Evolutionary conservation across 37 sponge, comb jelly and placozoan species (phyloP).

Genomic region (Cliona cf. orientalis): DNA sequence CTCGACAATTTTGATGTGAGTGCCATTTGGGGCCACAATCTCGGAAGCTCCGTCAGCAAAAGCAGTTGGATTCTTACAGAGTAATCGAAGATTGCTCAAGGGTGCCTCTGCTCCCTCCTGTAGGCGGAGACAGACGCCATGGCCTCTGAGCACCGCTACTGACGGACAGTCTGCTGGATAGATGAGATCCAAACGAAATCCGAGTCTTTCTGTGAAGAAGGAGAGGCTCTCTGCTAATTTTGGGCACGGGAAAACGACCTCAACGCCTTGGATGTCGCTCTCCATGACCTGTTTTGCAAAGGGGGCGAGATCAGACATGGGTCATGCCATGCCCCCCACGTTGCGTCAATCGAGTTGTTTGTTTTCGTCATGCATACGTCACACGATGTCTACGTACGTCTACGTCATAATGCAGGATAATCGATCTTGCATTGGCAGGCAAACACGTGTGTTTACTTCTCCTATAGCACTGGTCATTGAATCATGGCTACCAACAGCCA

Average conservation of each 20-base stretch:
- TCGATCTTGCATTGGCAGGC: too few relatives aligned
- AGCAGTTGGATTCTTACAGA: background rate
- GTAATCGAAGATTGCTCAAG: background rate
- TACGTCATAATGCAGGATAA: too few relatives aligned
- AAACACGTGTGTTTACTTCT: too few relatives aligned
- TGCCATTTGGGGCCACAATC: background rate
- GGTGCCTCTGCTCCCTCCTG: background rate
- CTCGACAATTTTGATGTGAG: background rate
- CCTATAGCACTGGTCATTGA: too few relatives aligned
- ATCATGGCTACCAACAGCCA: too few relatives aligned
- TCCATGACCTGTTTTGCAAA: too few relatives aligned
- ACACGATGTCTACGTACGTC: too few relatives aligned
- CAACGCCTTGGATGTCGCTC: too few relatives aligned
- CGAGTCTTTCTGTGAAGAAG: conserved; percentile 5
- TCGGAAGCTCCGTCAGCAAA: background rate
- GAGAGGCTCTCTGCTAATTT: background rate
- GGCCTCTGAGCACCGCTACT: conserved; percentile 13
- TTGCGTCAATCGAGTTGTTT: too few relatives aligned
- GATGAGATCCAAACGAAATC: conserved; percentile 11
- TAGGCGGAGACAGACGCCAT: conserved; percentile 7
- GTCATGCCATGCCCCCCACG: too few relatives aligned
- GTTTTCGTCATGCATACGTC: too few relatives aligned
- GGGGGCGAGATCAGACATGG: too few relatives aligned
- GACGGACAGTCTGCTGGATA: conserved; percentile 23
- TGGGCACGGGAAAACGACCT: conserved; percentile 1